Evolutionary conservation across 2,888 invertebrate genomes (phyloP), one percentile per base, ranked within the genome.

Genomic region (Drosophila macrothrix): DNA sequence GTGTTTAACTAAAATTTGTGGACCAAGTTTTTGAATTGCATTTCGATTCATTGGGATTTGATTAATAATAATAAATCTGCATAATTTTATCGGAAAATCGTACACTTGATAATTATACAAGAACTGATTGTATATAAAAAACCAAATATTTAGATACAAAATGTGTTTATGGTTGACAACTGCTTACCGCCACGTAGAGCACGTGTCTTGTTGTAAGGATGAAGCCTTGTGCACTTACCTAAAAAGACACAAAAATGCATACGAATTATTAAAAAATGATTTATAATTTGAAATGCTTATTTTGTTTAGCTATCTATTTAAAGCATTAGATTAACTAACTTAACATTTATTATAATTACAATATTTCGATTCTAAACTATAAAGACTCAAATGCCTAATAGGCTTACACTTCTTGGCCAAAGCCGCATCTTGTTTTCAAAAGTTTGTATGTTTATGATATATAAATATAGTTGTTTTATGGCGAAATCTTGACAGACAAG

Each of bases 191-290:
- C 87, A 86, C 83, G 79, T 76, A 76, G 50, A 67, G 72, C 71
- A 88, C 78, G 83, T 88, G 86, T 83, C 68, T 67, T 78, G 83
- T 60, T 43, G 89, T 73, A 77, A 81, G 82, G 80, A 79, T 80
- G 80, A 76, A 77, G 74, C 82, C 84, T 81, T 83, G 89, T 78
- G 80, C 78, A 91, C 91, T 91, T 91, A 92, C 91, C 92, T 91
- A 76, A 62, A 91, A 91, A 49, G 76, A 86, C 56, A 83, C 54
- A 72, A 50, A 46, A 69, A 71, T 49, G 25, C 16, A 53, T 9
- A 43, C 29, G 25, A 62, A 69, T 81, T 64, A 81, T 33, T 68
- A 22, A 25, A n/a, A 67, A 35, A 58, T 39, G 14, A 29, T 28
- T n/a, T 39, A 14, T 7, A 28, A 14, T 28, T n/a, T 19, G 10